A percentile compares a stretch with the other conserved stretches of the same genome.
Conservation (phyloP, 2,888 invertebrate genomes). For the Lepas anatifera region DNA sequence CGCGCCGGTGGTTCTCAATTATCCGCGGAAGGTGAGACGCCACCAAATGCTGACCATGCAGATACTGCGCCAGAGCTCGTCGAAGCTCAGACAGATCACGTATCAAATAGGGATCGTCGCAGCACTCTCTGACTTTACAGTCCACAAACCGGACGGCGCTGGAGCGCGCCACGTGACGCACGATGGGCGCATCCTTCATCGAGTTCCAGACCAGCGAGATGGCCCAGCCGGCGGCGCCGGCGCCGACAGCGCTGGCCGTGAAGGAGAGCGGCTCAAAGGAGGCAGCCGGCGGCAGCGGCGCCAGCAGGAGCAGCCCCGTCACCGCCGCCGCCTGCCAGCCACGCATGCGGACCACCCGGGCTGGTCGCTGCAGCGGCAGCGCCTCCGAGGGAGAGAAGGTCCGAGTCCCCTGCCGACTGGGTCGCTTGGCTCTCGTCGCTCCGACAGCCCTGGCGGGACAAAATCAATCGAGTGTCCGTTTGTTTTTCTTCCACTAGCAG, state of each 20-base stretch:
- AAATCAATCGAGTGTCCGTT: too few species aligned
- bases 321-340: too few species aligned
- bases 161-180: not conserved
- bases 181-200: not conserved
- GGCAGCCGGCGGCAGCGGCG: not conserved
- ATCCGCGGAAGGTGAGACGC: slow-evolving; percentile 52
- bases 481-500: too few species aligned
- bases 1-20: slow-evolving; percentile 48
- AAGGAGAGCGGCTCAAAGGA: not conserved
- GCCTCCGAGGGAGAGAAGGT: too few species aligned
- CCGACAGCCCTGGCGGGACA: too few species aligned
- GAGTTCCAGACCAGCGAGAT: not conserved
- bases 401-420: too few species aligned
- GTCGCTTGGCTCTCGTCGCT: too few species aligned
- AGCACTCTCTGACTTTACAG: not conserved
- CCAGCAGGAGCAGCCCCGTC: not conserved
- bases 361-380: too few species aligned
- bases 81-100: not conserved
- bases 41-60: slow-evolving; percentile 63
- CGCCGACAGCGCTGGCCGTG: not conserved
- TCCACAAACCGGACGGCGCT: not conserved
- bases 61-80: too few species aligned
- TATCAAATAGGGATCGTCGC: not conserved
- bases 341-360: too few species aligned
- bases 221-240: not conserved